Percentiles rank a stretch among this genome's conserved stretches.
phyloP scores from a whole-genome alignment of 2,113 vertebrate genomes.

The Gambusia affinis region DNA sequence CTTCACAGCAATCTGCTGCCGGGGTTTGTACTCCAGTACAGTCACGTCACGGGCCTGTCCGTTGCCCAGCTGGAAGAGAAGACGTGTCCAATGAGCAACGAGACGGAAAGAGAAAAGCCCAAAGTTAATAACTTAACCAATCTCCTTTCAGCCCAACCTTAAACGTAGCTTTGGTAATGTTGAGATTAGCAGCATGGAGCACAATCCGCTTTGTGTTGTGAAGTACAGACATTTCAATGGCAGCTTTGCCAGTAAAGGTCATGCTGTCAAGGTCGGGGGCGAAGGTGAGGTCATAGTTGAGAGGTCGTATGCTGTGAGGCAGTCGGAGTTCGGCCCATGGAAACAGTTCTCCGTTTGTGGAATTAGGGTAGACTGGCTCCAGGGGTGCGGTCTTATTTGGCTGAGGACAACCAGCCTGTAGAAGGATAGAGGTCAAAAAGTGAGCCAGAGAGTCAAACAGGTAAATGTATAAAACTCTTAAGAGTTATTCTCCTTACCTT shows the following conservation, averaged over 20 bases:
- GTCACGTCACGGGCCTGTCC: conserved; percentile 54
- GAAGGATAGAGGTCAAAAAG: background rate
- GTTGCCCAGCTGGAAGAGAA: conserved; percentile 54
- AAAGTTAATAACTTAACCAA: background rate
- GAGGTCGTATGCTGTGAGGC: conserved; percentile 83
- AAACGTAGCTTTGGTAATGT: conserved; percentile 82
- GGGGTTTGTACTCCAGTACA: conserved; percentile 86
- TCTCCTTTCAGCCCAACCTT: conserved; percentile 43
- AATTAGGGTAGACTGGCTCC: conserved; percentile 82
- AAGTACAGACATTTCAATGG: conserved; percentile 80
- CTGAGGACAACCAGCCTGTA: conserved; percentile 85
- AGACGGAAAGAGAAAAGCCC: background rate
- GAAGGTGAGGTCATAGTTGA: conserved; percentile 87
- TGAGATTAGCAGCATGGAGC: conserved; percentile 87
- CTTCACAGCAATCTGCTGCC: conserved; percentile 88
- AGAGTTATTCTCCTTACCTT: conserved; percentile 73
- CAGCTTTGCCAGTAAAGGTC: conserved; percentile 84
- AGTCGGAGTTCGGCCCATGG: conserved; percentile 89
- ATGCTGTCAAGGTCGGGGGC: conserved; percentile 86
- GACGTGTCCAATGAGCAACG: background rate
- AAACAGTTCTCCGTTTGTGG: conserved; percentile 86
- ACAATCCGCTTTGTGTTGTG: conserved; percentile 84
- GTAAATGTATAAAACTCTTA: background rate
- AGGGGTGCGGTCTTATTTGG: conserved; percentile 76
- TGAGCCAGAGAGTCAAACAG: background rate